Conservation (phyloP, 1,140 invertebrate genomes). For the Eurytemora carolleeae region DNA sequence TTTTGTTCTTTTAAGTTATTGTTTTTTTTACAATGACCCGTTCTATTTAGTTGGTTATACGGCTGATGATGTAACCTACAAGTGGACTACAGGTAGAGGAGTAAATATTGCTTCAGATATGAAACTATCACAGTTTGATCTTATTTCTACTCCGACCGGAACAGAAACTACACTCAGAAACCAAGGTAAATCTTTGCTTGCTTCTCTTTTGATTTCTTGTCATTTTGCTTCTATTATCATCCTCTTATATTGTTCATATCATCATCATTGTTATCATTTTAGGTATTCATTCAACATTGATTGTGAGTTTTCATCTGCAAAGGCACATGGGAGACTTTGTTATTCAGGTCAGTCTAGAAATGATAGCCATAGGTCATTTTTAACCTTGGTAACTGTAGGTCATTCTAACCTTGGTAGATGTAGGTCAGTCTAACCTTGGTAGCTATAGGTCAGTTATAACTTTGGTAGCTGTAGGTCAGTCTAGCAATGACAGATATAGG, state of each 20-base stretch:
- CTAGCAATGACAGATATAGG: too few species aligned
- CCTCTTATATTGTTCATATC: neutral
- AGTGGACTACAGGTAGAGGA: constrained; percentile 29
- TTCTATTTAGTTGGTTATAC: neutral
- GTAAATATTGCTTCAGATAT: constrained; percentile 70
- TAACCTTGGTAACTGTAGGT: too few species aligned
- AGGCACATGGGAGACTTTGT: constrained; percentile 79
- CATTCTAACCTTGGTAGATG: too few species aligned
- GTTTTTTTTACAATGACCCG: too few species aligned
- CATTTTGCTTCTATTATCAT: neutral
- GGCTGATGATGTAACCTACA: neutral
- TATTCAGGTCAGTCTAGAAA: constrained; percentile 53
- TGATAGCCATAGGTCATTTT: too few species aligned
- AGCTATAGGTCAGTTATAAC: too few species aligned
- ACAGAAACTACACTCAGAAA: constrained; percentile 16
- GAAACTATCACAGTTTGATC: constrained; percentile 73
- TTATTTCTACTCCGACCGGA: constrained; percentile 51
- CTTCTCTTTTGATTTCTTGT: constrained; percentile 11
- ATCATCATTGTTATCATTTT: constrained; percentile 1
- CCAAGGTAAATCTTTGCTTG: constrained; percentile 17
- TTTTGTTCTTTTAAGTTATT: too few species aligned
- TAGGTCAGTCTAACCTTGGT: too few species aligned
- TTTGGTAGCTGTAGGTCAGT: too few species aligned
- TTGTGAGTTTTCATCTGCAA: constrained; percentile 68
- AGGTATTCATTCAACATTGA: constrained; percentile 53